Conservation (phyloP, 92 coral and sea anemone genomes). For the Montipora capitata region DNA sequence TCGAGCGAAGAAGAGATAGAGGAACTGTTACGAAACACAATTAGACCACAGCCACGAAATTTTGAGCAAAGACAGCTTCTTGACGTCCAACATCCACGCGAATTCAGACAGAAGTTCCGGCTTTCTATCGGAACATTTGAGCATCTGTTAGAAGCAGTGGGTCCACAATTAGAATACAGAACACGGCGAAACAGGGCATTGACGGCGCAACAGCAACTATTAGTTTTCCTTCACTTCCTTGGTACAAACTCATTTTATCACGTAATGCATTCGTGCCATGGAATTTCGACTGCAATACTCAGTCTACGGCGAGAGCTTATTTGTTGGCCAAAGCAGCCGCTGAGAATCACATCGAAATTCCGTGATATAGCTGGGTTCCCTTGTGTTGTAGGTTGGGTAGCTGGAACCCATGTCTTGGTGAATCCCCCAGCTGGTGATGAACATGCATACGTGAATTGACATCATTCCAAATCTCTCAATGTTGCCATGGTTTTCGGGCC, state of each 20-base stretch:
- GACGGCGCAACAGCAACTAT: no score
- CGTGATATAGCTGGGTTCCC: constrained; percentile 38
- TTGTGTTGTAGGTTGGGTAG: constrained; percentile 29
- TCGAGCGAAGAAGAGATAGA: constrained; percentile 26
- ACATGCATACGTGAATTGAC: constrained; percentile 43
- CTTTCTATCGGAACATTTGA: background rate
- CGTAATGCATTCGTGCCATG: constrained; percentile 60
- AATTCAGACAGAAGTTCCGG: background rate
- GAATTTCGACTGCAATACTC: constrained; percentile 47
- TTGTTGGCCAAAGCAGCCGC: constrained; percentile 21
- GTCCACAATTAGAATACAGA: no score
- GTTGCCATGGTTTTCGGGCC: constrained; percentile 54
- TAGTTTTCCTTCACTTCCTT: background rate
- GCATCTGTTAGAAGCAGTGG: no score
- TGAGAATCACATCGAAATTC: constrained; percentile 9
- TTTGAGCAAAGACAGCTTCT: constrained; percentile 16
- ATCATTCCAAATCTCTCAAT: constrained; percentile 53
- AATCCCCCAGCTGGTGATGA: constrained; percentile 28
- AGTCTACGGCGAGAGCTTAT: constrained; percentile 39
- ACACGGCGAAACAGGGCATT: no score
- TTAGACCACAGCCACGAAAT: background rate
- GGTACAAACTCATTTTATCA: constrained; percentile 37
- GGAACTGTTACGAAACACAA: background rate
- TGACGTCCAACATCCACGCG: constrained; percentile 6
- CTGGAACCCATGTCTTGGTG: constrained; percentile 49